Evolutionary conservation across 2,888 invertebrate species (phyloP).

Genomic region (Torymus texanus): DNA sequence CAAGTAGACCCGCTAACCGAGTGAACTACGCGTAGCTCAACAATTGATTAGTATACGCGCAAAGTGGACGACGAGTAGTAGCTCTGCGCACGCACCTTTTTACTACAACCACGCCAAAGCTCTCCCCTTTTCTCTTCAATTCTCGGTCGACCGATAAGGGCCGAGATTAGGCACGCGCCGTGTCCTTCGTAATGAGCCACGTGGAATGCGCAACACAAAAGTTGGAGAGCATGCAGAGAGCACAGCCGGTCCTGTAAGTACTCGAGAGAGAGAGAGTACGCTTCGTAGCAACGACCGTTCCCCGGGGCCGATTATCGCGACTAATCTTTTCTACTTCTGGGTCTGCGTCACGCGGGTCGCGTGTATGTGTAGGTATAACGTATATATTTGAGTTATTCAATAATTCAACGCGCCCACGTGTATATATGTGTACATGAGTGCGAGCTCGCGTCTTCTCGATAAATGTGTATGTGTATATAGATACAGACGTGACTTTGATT

Average conservation of each 20-base stretch:
- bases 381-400: constrained; percentile 46
- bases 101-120: too few species aligned
- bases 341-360: background rate
- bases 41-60: too few species aligned
- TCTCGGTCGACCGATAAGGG: constrained; percentile 57
- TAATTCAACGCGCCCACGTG: constrained; percentile 26
- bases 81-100: too few species aligned
- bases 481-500: constrained; percentile 52
- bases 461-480: background rate
- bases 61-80: too few species aligned
- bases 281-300: too few species aligned
- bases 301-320: constrained; percentile 10
- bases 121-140: too few species aligned
- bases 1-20: too few species aligned
- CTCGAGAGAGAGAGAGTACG: too few species aligned
- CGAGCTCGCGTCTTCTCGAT: background rate
- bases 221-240: background rate
- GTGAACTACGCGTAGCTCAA: too few species aligned
- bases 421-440: background rate
- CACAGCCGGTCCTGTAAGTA: background rate
- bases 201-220: constrained; percentile 50
- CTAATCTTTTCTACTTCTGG: constrained; percentile 22
- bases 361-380: background rate
- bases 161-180: constrained; percentile 60
- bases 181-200: constrained; percentile 54